Base-by-base conservation (phyloP, 2,797 vertebrate genomes). In the Squalus acanthias region DNA sequence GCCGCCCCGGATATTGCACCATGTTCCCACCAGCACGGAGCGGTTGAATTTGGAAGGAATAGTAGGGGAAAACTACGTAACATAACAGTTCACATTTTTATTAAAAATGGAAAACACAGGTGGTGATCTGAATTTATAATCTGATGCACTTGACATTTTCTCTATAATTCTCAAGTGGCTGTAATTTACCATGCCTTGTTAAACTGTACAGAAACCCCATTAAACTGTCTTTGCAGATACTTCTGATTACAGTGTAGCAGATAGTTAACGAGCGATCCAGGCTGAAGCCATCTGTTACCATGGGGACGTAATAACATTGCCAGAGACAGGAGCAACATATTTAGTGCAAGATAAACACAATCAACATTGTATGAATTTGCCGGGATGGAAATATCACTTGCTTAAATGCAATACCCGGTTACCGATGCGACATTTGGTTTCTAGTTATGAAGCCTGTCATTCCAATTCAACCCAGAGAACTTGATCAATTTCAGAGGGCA, bases 151-250 rank as follows among this genome's bases (percentile, higher is more conserved):
- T 93, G 91, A 93, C 91, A 93, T 93, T 93, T 93, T 69, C 91
- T 69, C 91, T 46, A 93, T 93, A 67, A 69, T 93, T 93, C 91
- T 93, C 91, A 93, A 93, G 91, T 93, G 65, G 91, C 91, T 69
- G 91, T 46, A 93, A 93, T 93, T 93, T 93, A 69, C 63, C 91
- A 69, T 93, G 91, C 91, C 91, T 93, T 93, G 91, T 93, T 93
- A 93, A 93, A 63, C 91, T 67, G 67, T 93, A 93, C 91, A 93
- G 91, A 93, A 93, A 67, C 91, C 91, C 91, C 91, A 93, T 93
- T 93, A 93, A 93, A 93, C 91, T 93, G 91, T 93, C 91, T 93
- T 93, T 93, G 91, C 91, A 93, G 91, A 93, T 93, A 93, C 91
- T 93, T 93, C 65, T 93, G 63, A 93, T 93, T 93, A 69, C 67